These are phyloP conservation scores for Drosophila pectinifera DNA, from an alignment of 1,140 invertebrate species.

Conservation along the genomic window DNA sequence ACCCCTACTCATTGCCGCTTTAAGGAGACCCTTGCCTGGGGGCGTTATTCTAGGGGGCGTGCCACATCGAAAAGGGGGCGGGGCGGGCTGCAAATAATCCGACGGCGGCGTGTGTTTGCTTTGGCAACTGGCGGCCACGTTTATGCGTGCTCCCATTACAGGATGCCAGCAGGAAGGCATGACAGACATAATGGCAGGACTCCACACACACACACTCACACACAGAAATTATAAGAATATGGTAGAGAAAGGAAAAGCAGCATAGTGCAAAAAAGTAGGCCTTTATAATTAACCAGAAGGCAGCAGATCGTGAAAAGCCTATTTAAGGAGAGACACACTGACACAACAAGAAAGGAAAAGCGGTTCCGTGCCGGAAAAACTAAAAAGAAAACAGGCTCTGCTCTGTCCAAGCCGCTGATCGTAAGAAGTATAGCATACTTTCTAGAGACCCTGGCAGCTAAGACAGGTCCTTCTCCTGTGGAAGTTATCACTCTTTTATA, in stretches of 20 bases:
- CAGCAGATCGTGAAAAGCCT: not conserved
- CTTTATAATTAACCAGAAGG: conserved; percentile 7
- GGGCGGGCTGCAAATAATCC: conserved; percentile 47
- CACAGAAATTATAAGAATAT: not conserved
- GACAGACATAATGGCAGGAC: conserved; percentile 12
- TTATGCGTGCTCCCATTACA: conserved; percentile 31
- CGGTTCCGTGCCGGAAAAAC: not conserved
- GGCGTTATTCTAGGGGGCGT: conserved; percentile 8
- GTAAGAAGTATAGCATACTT: too few relatives aligned
- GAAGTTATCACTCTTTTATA: too few relatives aligned
- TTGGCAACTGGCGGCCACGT: conserved; percentile 21
- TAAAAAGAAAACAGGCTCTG: not conserved
- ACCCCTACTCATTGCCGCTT: conserved; percentile 14
- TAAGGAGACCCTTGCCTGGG: too few relatives aligned
- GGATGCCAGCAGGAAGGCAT: conserved; percentile 9
- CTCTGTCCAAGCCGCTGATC: not conserved
- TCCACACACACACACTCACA: not conserved
- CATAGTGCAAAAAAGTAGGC: not conserved
- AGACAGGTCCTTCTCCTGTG: too few relatives aligned
- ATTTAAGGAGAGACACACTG: conserved; percentile 2
- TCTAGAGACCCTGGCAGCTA: too few relatives aligned
- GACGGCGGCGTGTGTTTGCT: conserved; percentile 46
- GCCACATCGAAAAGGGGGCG: conserved; percentile 16
- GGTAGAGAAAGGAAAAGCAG: conserved; percentile 8
- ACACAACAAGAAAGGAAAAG: not conserved